Conservation (phyloP, 2,888 invertebrate genomes). For the Drosophila colorata region DNA sequence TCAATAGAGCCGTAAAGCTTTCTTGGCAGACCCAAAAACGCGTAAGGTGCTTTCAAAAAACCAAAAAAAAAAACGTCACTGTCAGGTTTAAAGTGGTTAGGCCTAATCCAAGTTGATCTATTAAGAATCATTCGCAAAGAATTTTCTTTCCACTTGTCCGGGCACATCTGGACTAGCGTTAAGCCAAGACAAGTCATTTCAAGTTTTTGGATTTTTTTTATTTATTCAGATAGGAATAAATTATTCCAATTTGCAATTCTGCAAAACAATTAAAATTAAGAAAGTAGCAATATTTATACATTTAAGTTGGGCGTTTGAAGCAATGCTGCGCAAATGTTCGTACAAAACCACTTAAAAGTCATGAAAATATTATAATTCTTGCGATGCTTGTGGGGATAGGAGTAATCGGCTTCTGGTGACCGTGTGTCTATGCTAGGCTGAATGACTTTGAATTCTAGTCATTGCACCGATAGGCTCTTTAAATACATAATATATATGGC, state of each 20-base stretch:
- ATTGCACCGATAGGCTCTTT: slow-evolving; percentile 20
- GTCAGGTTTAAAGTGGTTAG: slow-evolving; percentile 16
- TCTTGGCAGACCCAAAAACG: slow-evolving; percentile 41
- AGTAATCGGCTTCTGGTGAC: background rate
- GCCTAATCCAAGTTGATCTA: slow-evolving; percentile 6
- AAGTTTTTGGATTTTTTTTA: background rate
- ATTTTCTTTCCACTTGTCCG: background rate
- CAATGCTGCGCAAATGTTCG: slow-evolving; percentile 12
- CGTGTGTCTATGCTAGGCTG: slow-evolving; percentile 2
- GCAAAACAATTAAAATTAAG: slow-evolving; percentile 35
- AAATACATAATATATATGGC: slow-evolving; percentile 11
- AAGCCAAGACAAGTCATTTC: no score
- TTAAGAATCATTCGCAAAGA: background rate
- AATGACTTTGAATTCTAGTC: slow-evolving; percentile 60
- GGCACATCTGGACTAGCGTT: background rate
- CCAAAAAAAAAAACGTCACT: slow-evolving; percentile 34
- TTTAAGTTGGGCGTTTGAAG: slow-evolving; percentile 32
- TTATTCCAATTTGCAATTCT: background rate
- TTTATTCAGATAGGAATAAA: slow-evolving; percentile 4
- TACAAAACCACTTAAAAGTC: slow-evolving; percentile 53
- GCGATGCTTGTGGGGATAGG: slow-evolving; percentile 13
- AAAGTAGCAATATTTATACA: slow-evolving; percentile 51
- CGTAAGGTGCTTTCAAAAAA: slow-evolving; percentile 43
- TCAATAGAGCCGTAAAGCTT: slow-evolving; percentile 40
- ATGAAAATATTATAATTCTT: slow-evolving; percentile 65